Base-by-base conservation (phyloP, 2,797 vertebrate species). In the Miopithecus talapoin region DNA sequence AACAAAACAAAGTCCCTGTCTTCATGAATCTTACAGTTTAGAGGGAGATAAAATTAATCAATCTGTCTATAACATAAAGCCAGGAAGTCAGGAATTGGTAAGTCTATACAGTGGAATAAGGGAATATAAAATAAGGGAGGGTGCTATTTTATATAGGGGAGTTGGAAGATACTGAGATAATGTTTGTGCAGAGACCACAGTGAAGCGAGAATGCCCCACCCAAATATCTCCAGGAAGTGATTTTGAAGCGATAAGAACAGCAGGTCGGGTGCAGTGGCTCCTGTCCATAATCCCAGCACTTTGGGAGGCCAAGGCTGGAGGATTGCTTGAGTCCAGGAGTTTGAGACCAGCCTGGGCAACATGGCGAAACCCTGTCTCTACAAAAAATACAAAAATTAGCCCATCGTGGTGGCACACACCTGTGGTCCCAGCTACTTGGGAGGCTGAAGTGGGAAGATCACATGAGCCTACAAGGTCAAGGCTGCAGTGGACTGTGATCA, bases 311-410 rank as follows among this genome's bases (percentile, higher is more conserved):
- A 4, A n/a, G 61, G 61, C 61, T 68, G 33, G 33, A 68, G 33
- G 33, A 68, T n/a, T 17, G 3, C 33, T n/a, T 68, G 33, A 68
- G 61, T 17, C 16, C 33, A 68, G 4, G 8, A 68, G 61, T 68
- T 68, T 68, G 61, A 8, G 16, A 68, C 16, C 30, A 68, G 33
- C 33, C 33, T 68, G 4, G 61, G 61, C 7, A n/a, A 68, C 30
- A n/a, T 0, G 7, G 7, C 30, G 2, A 64, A 64, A 64, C 14
- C 30, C 30, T 0, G 0, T n/a, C 61, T 64, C 61, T 64, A n/a
- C 16, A 68, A 68, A 68, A 68, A 68, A n/a, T n/a, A n/a, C 33
- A 68, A n/a, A 68, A 68, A 68, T 68, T 68, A 68, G 16, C 33
- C 61, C 0, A 0, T 68, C 0, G 33, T 68, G 8, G 30, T n/a